Evolutionary conservation across 2,888 invertebrate species (phyloP).

Genomic region (Torymus auratus): DNA sequence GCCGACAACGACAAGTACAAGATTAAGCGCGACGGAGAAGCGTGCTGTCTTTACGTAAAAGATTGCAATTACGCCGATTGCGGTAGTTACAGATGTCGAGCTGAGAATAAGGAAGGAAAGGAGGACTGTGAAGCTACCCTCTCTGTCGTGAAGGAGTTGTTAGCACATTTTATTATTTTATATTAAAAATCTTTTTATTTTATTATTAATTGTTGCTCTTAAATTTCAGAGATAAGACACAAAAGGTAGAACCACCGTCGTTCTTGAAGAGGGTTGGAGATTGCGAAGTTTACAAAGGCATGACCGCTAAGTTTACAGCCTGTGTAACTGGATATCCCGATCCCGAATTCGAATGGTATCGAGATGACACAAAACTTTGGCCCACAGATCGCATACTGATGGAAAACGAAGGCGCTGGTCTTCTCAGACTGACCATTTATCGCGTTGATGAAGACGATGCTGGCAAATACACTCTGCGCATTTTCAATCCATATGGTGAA

Average conservation of each 20-base stretch:
- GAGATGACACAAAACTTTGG: conserved; percentile 87
- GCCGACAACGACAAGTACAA: conserved; percentile 84
- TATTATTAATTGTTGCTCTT: neutral
- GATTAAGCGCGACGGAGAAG: conserved; percentile 87
- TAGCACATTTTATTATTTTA: conserved; percentile 25
- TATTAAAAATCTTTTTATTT: neutral
- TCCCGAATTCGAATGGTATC: conserved; percentile 92
- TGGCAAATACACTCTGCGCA: conserved; percentile 89
- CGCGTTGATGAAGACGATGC: conserved; percentile 89
- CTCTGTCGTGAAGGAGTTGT: conserved; percentile 79
- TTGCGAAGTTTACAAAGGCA: conserved; percentile 90
- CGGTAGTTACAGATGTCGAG: conserved; percentile 87
- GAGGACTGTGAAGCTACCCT: conserved; percentile 86
- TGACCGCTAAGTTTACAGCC: conserved; percentile 95
- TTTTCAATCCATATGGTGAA: conserved; percentile 91
- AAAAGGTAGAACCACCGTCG: conserved; percentile 89
- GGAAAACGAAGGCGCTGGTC: conserved; percentile 89
- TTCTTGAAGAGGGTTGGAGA: conserved; percentile 94
- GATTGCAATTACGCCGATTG: conserved; percentile 84
- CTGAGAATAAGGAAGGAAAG: conserved; percentile 88
- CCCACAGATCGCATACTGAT: conserved; percentile 89
- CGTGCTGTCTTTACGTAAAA: conserved; percentile 85
- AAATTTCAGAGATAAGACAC: conserved; percentile 81
- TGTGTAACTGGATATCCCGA: conserved; percentile 92
- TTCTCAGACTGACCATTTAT: conserved; percentile 88